Percentiles rank a stretch among this genome's conserved stretches.
Conservation (phyloP, 2,113 vertebrate genomes). For the Muntiacus muntjak region DNA sequence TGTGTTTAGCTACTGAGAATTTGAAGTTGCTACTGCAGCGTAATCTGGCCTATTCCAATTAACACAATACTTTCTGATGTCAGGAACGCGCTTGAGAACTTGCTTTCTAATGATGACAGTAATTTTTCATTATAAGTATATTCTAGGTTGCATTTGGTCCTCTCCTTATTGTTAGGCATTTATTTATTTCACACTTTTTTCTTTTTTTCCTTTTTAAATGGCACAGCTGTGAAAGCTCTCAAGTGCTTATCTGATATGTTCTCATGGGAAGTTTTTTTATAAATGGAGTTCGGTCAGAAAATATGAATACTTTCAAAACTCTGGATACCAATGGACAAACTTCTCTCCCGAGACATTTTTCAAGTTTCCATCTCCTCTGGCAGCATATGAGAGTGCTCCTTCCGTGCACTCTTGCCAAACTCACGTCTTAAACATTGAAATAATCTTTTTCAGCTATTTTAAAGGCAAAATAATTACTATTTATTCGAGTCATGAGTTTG, state of each 20-base stretch:
- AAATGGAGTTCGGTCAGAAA: neutral
- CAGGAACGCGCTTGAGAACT: neutral
- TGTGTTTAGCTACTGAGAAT: neutral
- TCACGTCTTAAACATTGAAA: neutral
- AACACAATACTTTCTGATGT: neutral
- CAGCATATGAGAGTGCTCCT: neutral
- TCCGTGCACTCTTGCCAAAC: neutral
- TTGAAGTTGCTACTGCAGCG: neutral
- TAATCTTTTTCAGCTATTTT: neutral
- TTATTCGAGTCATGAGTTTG: neutral
- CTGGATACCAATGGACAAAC: neutral
- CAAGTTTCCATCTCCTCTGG: neutral
- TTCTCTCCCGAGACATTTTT: neutral
- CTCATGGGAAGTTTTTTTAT: slow-evolving; percentile 23
- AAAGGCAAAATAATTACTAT: neutral
- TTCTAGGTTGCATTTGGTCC: neutral
- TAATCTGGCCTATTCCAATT: neutral
- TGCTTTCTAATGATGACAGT: neutral
- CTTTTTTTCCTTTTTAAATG: slow-evolving; percentile 12
- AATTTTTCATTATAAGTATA: neutral
- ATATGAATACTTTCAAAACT: neutral
- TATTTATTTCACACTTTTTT: slow-evolving; percentile 32
- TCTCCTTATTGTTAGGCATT: neutral
- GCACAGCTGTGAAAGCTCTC: neutral
- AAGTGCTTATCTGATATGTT: neutral